phyloP scores from a whole-genome alignment of 1,140 invertebrate species.

The Oppia nitens region DNA sequence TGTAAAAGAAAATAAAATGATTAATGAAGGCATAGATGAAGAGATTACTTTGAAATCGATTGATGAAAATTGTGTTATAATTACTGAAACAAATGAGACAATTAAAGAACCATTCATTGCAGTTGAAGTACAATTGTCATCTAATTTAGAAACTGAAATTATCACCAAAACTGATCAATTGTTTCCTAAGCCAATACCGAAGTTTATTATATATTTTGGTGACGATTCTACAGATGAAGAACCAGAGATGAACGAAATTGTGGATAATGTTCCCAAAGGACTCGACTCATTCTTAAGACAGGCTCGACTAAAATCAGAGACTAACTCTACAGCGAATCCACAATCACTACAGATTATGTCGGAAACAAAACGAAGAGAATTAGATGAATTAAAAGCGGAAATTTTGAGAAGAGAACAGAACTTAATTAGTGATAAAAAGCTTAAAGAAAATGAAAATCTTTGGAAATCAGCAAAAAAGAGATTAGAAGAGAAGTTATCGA shows the following conservation, averaged over 20 bases:
- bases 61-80: too few species aligned
- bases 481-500: background rate
- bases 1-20: too few species aligned
- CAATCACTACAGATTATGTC: background rate
- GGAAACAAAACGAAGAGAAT: constrained; percentile 8
- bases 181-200: background rate
- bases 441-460: background rate
- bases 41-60: too few species aligned
- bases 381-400: constrained; percentile 13
- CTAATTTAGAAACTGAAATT: background rate
- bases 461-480: background rate
- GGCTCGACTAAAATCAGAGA: background rate
- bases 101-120: too few species aligned
- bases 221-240: background rate
- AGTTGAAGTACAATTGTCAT: too few species aligned
- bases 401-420: constrained; percentile 9
- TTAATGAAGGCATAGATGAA: too few species aligned
- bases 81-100: too few species aligned
- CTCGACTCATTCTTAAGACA: background rate
- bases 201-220: background rate
- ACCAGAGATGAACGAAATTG: background rate
- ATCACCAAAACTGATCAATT: background rate
- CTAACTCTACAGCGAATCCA: background rate
- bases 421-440: background rate
- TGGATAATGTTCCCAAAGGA: background rate